These are phyloP conservation scores for Pempheris klunzingeri DNA, from an alignment of 2,797 vertebrate genomes.

Conservation along the genomic window DNA sequence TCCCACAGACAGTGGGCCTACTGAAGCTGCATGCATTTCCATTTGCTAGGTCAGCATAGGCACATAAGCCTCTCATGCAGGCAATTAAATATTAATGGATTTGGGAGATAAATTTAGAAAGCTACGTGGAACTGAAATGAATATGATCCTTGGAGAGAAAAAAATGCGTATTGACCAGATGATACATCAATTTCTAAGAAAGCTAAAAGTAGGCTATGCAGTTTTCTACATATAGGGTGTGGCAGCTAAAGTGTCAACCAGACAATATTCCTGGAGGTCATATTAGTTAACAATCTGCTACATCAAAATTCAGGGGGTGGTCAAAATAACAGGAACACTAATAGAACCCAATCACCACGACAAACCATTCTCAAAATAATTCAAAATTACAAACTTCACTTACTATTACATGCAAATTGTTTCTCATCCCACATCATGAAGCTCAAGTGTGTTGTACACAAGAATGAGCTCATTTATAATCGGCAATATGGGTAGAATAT, in stretches of 20 bases:
- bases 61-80: conserved; percentile 66
- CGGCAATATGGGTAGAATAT: not conserved
- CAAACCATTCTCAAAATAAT: not conserved
- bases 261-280: conserved; percentile 29
- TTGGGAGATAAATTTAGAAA: conserved; percentile 78
- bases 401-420: not conserved
- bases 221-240: conserved; percentile 13
- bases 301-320: not conserved
- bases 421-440: not conserved
- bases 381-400: not conserved
- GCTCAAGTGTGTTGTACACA: conserved; percentile 1
- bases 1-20: conserved; percentile 57
- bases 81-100: conserved; percentile 80
- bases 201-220: conserved; percentile 11
- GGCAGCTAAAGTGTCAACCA: conserved; percentile 19
- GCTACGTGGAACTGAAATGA: conserved; percentile 51
- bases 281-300: conserved; percentile 3
- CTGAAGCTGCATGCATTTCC: conserved; percentile 57
- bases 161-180: conserved; percentile 42
- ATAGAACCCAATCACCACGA: not conserved
- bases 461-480: not conserved
- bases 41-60: conserved; percentile 74
- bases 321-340: conserved; percentile 11
- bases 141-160: conserved; percentile 52
- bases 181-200: conserved; percentile 45